Percentiles rank a stretch among this genome's conserved stretches.
Conservation (phyloP, 35 echinoderm and acorn worm species). For the Apostichopus parvimensis region DNA sequence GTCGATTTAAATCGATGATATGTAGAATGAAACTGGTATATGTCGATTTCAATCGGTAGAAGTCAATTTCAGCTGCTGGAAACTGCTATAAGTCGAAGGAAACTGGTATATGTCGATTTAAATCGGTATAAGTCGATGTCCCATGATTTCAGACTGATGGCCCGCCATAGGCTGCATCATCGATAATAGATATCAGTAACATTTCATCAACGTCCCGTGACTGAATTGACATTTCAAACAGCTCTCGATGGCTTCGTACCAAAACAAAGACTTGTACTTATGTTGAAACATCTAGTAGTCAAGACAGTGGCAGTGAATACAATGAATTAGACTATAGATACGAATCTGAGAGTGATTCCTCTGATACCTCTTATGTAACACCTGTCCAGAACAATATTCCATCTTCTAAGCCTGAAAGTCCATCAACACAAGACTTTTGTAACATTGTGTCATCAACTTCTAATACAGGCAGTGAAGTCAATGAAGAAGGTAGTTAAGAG, state of each 20-base stretch:
- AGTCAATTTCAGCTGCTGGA: no score
- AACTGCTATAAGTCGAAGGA: no score
- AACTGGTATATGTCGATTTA: no score
- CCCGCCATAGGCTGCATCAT: background rate
- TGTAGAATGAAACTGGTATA: no score
- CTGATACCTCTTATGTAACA: background rate
- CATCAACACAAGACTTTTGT: background rate
- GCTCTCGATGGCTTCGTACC: background rate
- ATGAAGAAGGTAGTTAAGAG: background rate
- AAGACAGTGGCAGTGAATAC: background rate
- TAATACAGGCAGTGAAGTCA: background rate
- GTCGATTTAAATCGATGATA: no score
- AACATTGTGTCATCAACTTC: background rate
- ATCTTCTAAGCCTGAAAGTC: background rate
- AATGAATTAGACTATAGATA: background rate
- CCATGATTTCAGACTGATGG: no score
- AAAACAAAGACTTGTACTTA: background rate
- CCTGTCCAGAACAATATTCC: background rate
- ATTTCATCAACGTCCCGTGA: background rate
- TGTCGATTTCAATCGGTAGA: no score
- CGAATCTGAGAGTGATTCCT: background rate
- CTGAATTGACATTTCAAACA: background rate
- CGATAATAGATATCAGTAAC: background rate
- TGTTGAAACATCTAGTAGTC: background rate
- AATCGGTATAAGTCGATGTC: no score